Conservation (phyloP, 2,113 vertebrate species). For the Mesembrinibis cayennensis region DNA sequence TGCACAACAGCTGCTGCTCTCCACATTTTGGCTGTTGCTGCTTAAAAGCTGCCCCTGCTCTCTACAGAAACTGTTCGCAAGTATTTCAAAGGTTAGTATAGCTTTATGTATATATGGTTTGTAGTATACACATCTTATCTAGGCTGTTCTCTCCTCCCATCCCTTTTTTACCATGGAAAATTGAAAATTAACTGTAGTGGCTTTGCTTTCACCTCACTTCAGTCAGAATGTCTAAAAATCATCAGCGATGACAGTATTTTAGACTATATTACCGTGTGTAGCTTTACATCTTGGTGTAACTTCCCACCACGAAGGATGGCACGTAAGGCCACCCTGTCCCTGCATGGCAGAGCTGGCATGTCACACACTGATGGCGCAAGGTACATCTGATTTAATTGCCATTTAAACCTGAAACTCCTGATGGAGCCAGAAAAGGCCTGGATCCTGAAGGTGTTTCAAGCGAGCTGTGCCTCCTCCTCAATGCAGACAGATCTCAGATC, state of each 20-base stretch:
- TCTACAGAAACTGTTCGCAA: neutral
- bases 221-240: neutral
- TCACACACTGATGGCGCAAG: neutral
- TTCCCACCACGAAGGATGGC: neutral
- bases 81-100: neutral
- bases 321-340: neutral
- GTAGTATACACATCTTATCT: neutral
- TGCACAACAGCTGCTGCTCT: neutral
- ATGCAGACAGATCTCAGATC: neutral
- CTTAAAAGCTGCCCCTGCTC: neutral
- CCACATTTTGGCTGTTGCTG: neutral
- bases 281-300: neutral
- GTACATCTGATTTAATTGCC: neutral
- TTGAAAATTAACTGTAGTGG: neutral
- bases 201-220: neutral
- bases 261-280: neutral
- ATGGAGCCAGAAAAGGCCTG: neutral
- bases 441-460: neutral
- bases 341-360: neutral
- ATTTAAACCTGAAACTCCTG: neutral
- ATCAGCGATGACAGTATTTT: neutral
- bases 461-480: accelerated
- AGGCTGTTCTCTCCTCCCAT: neutral
- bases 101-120: neutral
- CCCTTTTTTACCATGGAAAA: neutral